Percentiles rank a stretch among this genome's conserved stretches.
phyloP scores from a whole-genome alignment of 2,888 invertebrate genomes.

The Timema podura region DNA sequence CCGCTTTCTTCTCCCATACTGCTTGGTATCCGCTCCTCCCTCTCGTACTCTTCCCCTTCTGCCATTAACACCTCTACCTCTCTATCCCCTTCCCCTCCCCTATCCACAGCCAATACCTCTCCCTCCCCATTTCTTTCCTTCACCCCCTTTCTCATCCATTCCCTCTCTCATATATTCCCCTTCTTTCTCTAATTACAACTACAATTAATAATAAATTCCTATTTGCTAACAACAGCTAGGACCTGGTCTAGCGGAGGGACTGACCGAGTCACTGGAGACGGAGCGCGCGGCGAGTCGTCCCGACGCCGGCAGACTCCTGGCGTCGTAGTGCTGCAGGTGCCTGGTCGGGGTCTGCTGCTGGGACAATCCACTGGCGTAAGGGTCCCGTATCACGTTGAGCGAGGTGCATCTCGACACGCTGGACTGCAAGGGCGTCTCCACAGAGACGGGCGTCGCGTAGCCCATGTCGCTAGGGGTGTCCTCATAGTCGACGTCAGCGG shows the following conservation, averaged over 20 bases:
- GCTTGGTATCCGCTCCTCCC: too few species aligned
- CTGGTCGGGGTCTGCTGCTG: slow-evolving; percentile 46
- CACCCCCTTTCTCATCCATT: too few species aligned
- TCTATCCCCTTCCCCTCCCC: too few species aligned
- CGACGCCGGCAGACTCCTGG: slow-evolving; percentile 41
- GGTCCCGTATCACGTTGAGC: slow-evolving; percentile 69
- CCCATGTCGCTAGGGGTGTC: slow-evolving; percentile 56
- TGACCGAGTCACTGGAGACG: slow-evolving; percentile 44
- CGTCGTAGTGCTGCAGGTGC: slow-evolving; percentile 47
- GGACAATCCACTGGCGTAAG: slow-evolving; percentile 45
- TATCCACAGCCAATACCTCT: too few species aligned
- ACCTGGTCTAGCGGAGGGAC: slow-evolving; percentile 21
- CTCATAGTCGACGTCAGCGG: slow-evolving; percentile 69
- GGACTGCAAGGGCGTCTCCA: slow-evolving; percentile 83
- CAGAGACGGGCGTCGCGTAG: slow-evolving; percentile 58
- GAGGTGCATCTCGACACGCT: slow-evolving; percentile 81
- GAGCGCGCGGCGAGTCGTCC: slow-evolving; percentile 42
- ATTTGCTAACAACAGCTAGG: too few species aligned
- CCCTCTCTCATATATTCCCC: too few species aligned
- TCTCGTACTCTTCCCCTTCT: too few species aligned
- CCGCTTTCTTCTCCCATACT: too few species aligned
- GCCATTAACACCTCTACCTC: too few species aligned
- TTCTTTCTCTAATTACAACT: too few species aligned
- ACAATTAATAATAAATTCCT: too few species aligned
- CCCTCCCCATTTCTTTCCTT: too few species aligned